Evolutionary conservation across 2,113 vertebrate species (phyloP), one percentile per base, ranked within the genome.

Genomic region (Coregonus clupeaformis): DNA sequence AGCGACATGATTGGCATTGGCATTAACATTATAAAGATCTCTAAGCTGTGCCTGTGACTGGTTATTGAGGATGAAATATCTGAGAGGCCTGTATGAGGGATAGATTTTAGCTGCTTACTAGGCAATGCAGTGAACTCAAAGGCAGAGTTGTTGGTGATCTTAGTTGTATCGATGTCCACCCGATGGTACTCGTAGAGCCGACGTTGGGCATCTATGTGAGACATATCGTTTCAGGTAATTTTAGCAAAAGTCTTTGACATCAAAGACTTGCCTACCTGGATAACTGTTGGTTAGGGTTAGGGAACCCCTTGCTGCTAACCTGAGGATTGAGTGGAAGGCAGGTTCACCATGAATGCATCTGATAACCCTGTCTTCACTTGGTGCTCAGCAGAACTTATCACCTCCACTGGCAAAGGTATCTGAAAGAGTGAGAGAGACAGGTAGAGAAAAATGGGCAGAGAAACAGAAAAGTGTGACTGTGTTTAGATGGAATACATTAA

Each of bases 171-270:
- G 64, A 97, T 83, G 79, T 96, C 94, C 75, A 96, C 95, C 0
- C 97, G 93, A 60, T 99, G 96, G 52, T 99, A 98, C 62, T 99
- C 97, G 0, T 96, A 98, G 83, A 99, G 95, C 66, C 88, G 85
- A 1, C 77, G 89, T 24, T 86, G 91, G 1, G 90, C 86, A 74
- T 95, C 96, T 98, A 90, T 36, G 25, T 55, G 27, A 42, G n/a
- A 3, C 3, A 84, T n/a, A 74, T 12, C 0, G n/a, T 68, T 42
- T 25, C 47, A n/a, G 4, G 59, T 6, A 0, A 3, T 3, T n/a
- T 65, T 67, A 68, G 3, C 18, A 36, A 55, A 45, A 42, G 14
- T 24, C 1, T 4, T 22, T 52, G 49, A 52, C 49, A 7, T 47
- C 24, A 30, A 36, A 12, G 47, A 20, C 25, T 4, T 6, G 30